Evolutionary conservation across 2,797 vertebrate species (phyloP), one percentile per base, ranked within the genome.

Genomic region (Ctenosaura bakeri): DNA sequence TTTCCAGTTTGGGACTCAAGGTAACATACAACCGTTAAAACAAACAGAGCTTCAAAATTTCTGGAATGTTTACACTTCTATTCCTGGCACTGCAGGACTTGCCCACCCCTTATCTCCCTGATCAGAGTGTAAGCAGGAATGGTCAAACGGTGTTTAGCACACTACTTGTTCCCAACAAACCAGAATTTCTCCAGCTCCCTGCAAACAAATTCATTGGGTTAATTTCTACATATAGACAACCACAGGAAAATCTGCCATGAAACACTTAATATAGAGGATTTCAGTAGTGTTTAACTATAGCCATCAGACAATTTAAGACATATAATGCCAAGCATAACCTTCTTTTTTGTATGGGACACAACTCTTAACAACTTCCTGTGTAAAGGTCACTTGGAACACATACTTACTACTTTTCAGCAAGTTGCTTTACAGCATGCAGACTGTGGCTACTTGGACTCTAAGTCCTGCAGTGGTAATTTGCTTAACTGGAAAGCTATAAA

Each of bases 401-500:
- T 32, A 76, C 26, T 35, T 83, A 62, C 69, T 59, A 26, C 2
- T 35, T 50, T 74, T 64, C 52, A 83, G 2, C 35, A 82, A 83
- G 29, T 29, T 85, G 12, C n/a, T 88, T 89, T 83, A 59, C 29
- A 26, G 14, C 35, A 74, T 12, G 54, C 16, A 38, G 78, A 26
- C 14, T 64, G 66, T 66, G 29, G 52, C 71, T 73, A 73, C 50
- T 22, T 35, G 35, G n/a, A n/a, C n/a, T 16, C 42, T 52, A 78
- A 4, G 77, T 20, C 24, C 35, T 50, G 18, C 80, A 88, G 52
- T 64, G 12, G 32, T 52, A 54, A 24, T 66, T 88, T 80, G 13
- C 77, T 78, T 89, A 79, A 71, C 26, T 32, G 74, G 52, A 85
- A 42, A 52, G 35, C 76, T 76, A 46, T 64, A 50, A 88, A 76